phyloP scores from a whole-genome alignment of 2,797 vertebrate species.

The Enteromius anoplus region DNA sequence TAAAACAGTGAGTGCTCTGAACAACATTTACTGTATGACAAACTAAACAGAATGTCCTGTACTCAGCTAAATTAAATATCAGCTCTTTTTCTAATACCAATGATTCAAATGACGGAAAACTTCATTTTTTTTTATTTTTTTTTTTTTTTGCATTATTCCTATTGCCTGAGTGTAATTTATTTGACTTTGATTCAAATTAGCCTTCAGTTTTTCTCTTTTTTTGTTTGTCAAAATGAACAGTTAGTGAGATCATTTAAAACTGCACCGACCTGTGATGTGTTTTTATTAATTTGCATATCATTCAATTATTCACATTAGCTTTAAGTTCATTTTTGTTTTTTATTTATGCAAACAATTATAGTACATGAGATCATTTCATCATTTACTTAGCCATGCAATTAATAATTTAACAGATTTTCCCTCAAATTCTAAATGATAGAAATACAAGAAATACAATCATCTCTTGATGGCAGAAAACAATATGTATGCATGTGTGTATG shows the following conservation, averaged over 20 bases:
- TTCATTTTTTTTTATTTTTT: neutral
- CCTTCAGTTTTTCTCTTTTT: neutral
- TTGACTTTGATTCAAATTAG: neutral
- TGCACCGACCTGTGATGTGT: neutral
- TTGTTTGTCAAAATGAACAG: neutral
- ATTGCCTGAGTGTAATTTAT: neutral
- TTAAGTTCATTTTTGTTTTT: neutral
- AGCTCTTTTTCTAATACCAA: neutral
- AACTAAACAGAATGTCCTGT: constrained; percentile 14
- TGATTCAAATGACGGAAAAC: neutral
- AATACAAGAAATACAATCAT: neutral
- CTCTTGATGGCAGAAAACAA: neutral
- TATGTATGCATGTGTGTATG: too few relatives aligned
- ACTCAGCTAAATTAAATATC: constrained; percentile 19
- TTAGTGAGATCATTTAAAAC: neutral
- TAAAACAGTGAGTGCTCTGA: constrained; percentile 23
- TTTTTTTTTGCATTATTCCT: neutral
- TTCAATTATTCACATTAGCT: neutral
- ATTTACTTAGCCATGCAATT: neutral
- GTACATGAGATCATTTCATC: neutral
- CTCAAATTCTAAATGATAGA: neutral
- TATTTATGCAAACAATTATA: neutral
- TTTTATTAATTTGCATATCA: neutral
- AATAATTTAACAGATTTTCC: neutral
- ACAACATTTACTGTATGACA: constrained; percentile 14